Evolutionary conservation across 2,797 vertebrate genomes (phyloP), one percentile per base, ranked within the genome.

Genomic region (Tarsius wallacei): DNA sequence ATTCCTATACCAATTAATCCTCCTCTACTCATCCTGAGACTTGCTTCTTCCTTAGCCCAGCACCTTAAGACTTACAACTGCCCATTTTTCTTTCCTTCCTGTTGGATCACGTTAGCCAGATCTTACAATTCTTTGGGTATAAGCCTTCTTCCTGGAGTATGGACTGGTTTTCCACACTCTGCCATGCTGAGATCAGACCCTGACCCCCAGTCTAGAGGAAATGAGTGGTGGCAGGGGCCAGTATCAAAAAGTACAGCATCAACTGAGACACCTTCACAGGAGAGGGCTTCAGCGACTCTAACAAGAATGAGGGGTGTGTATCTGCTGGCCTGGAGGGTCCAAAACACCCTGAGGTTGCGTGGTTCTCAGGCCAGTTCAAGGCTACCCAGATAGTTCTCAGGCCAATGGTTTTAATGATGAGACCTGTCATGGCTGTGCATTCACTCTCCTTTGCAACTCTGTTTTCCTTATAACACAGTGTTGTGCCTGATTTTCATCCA

Each of bases 131-230:
- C 36, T 81, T 86, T 61, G 66, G 36, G 13, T 12, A 42, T 68
- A 59, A 53, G 12, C n/a, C 86, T 96, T 90, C 86, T 90, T 80
- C n/a, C 68, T 47, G n/a, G 53, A 82, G n/a, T 42, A 26, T 16
- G 17, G 57, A 77, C 26, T 33, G 31, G 77, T 66, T 64, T 21
- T 26, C 33, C 74, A 13, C 47, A 7, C 64, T 53, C 74, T 53
- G n/a, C 0, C 47, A 68, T n/a, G 26, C 66, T 42, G 14, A 73
- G 14, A 59, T 36, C 11, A 26, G 5, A 53, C 15, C 36, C 3
- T 57, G 84, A 66, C n/a, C 64, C 84, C 82, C 15, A 21, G 59
- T 86, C 26, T 74, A 51, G 81, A 90, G 57, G 26, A 26, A 73
- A 90, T 16, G 57, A n/a, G 5, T 53, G 47, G n/a, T 36, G n/a